Evolutionary conservation across 2,888 invertebrate species (phyloP).

Genomic region (Cheilosia grossa): DNA sequence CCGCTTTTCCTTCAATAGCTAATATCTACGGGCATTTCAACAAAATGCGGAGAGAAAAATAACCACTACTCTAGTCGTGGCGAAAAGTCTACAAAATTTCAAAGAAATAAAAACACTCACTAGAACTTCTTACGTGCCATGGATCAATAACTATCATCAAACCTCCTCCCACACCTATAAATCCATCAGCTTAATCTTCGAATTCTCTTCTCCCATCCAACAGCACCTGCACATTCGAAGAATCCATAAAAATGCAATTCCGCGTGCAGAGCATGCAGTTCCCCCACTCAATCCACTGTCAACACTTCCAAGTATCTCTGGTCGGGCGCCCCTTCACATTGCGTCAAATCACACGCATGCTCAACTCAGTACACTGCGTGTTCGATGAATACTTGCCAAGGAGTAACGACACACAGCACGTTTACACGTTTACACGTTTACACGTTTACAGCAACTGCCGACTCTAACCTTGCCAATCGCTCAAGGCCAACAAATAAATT

Average conservation of each 20-base stretch:
- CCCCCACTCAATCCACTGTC: slow-evolving; percentile 19
- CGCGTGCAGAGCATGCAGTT: slow-evolving; percentile 19
- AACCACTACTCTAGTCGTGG: too few relatives aligned
- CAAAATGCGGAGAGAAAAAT: too few relatives aligned
- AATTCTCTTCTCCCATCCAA: too few relatives aligned
- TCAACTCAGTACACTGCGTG: slow-evolving; percentile 22
- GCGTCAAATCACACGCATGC: slow-evolving; percentile 29
- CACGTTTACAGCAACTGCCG: slow-evolving; percentile 33
- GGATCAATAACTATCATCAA: too few relatives aligned
- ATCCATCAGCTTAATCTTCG: too few relatives aligned
- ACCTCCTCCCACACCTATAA: too few relatives aligned
- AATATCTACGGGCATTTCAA: too few relatives aligned
- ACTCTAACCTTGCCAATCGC: slow-evolving; percentile 65
- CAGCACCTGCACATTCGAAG: slow-evolving; percentile 24
- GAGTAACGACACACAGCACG: slow-evolving; percentile 50
- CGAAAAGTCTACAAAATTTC: too few relatives aligned
- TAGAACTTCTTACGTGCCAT: too few relatives aligned
- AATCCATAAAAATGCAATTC: slow-evolving; percentile 42
- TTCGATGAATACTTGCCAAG: slow-evolving; percentile 56
- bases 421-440: background rate
- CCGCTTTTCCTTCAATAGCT: too few relatives aligned
- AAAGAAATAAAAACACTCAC: too few relatives aligned
- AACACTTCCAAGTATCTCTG: slow-evolving; percentile 10
- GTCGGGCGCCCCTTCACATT: slow-evolving; percentile 6
- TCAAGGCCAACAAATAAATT: slow-evolving; percentile 65